These are phyloP conservation scores for Limanda limanda DNA, from an alignment of 2,113 vertebrate species.

Conservation along the genomic window DNA sequence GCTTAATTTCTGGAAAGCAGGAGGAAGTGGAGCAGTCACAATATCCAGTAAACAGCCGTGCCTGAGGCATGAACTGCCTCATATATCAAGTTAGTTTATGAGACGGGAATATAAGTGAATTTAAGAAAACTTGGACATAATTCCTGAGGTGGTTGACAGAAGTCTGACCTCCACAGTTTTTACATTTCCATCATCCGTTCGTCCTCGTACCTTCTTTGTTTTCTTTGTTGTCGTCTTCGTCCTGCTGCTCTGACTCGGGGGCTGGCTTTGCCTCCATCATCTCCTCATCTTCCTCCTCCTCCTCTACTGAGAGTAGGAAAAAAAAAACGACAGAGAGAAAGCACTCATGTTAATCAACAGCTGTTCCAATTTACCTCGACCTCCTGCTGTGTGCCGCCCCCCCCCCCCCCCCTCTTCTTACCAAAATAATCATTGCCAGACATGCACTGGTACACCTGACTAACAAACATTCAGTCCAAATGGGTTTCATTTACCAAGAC, in stretches of 20 bases:
- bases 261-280: constrained; percentile 88
- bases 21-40: too few relatives aligned
- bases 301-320: constrained; percentile 83
- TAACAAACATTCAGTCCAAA: constrained; percentile 52
- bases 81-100: neutral
- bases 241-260: constrained; percentile 87
- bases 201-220: constrained; percentile 87
- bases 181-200: neutral
- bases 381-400: constrained; percentile 48
- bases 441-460: constrained; percentile 71
- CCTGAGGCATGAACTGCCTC: neutral
- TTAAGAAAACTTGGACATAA: neutral
- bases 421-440: constrained; percentile 76
- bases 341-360: constrained; percentile 77
- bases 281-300: constrained; percentile 97
- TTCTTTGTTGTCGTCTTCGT: constrained; percentile 90
- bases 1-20: too few relatives aligned
- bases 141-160: neutral
- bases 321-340: constrained; percentile 34
- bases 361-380: constrained; percentile 74
- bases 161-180: neutral
- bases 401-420: constrained; percentile 25
- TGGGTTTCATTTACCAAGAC: constrained; percentile 61
- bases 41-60: neutral
- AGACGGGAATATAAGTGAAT: neutral